A percentile compares a stretch with the other conserved stretches of the same genome.
These are phyloP conservation scores for Halictus ligatus DNA, from an alignment of 2,888 invertebrate genomes.

Conservation along the genomic window DNA sequence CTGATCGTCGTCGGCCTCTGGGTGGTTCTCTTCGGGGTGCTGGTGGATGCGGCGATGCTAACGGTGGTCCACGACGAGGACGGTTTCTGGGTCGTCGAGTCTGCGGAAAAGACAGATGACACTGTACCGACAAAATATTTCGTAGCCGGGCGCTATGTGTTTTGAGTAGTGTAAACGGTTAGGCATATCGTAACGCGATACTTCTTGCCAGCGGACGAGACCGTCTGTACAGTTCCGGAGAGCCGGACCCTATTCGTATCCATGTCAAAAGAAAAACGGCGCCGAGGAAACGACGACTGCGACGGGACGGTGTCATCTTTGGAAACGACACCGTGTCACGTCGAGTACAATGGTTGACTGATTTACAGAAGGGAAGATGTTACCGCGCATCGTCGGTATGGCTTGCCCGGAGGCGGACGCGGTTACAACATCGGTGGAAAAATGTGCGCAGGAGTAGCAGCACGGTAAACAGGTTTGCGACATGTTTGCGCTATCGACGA, in stretches of 20 bases:
- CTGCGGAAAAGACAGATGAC: background rate
- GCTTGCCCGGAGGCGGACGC: slow-evolving; percentile 23
- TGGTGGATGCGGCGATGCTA: slow-evolving; percentile 13
- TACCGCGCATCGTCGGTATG: background rate
- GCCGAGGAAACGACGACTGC: background rate
- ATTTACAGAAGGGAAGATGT: slow-evolving; percentile 28
- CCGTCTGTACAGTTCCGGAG: background rate
- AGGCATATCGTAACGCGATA: background rate
- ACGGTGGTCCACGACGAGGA: slow-evolving; percentile 13
- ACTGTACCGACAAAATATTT: background rate
- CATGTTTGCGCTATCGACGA: background rate
- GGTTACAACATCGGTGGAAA: slow-evolving; percentile 34
- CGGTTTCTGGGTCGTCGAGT: slow-evolving; percentile 49
- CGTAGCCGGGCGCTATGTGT: too few relatives aligned
- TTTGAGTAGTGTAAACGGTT: background rate
- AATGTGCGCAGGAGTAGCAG: background rate
- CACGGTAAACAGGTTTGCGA: slow-evolving; percentile 36
- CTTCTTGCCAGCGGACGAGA: slow-evolving; percentile 11
- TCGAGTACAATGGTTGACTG: background rate
- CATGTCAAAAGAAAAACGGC: slow-evolving; percentile 1
- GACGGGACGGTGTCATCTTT: background rate
- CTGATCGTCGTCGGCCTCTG: slow-evolving; percentile 44
- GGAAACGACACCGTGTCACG: background rate
- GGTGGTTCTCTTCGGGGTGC: slow-evolving; percentile 44
- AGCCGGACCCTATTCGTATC: background rate